Evolutionary conservation across 2,888 invertebrate species (phyloP).

Genomic region (Schizotus pectinicornis): DNA sequence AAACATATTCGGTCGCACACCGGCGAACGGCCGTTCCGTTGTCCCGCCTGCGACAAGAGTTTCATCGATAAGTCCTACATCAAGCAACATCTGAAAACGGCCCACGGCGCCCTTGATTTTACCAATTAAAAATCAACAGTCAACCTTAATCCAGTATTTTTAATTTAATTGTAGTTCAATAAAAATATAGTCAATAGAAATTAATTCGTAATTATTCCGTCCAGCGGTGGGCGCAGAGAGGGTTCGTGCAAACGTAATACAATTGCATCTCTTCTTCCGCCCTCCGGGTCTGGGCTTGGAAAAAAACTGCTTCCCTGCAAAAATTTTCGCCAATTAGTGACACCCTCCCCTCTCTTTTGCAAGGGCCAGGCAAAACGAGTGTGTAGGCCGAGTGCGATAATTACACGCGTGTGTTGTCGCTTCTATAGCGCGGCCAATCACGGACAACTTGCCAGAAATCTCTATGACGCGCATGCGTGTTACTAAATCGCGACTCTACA

Average conservation of each 20-base stretch:
- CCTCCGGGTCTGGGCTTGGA: conserved; percentile 94
- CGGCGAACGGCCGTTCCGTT: conserved; percentile 49
- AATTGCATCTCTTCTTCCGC: conserved; percentile 99
- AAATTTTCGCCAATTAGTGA: too few species aligned
- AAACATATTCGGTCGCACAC: conserved; percentile 49
- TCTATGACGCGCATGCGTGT: too few species aligned
- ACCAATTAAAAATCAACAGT: too few species aligned
- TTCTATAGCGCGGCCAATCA: too few species aligned
- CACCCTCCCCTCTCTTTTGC: too few species aligned
- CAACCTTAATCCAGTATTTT: too few species aligned
- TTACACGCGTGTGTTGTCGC: too few species aligned
- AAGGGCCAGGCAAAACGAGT: too few species aligned
- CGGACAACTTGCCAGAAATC: too few species aligned
- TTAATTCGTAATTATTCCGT: conserved; percentile 72
- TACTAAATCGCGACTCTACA: too few species aligned
- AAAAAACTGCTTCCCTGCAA: conserved; percentile 89
- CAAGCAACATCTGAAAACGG: conserved; percentile 61
- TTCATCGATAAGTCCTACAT: conserved; percentile 63
- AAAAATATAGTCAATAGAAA: conserved; percentile 1
- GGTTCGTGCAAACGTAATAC: conserved; percentile 94
- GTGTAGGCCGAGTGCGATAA: too few species aligned
- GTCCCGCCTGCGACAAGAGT: conserved; percentile 47
- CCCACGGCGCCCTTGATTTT: conserved; percentile 43
- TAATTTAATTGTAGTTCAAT: conserved; percentile 10
- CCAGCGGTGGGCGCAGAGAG: conserved; percentile 93